A percentile compares a stretch with the other conserved stretches of the same genome.
Evolutionary conservation across 2,797 vertebrate species (phyloP).

Genomic region (Fistularia tabacaria): DNA sequence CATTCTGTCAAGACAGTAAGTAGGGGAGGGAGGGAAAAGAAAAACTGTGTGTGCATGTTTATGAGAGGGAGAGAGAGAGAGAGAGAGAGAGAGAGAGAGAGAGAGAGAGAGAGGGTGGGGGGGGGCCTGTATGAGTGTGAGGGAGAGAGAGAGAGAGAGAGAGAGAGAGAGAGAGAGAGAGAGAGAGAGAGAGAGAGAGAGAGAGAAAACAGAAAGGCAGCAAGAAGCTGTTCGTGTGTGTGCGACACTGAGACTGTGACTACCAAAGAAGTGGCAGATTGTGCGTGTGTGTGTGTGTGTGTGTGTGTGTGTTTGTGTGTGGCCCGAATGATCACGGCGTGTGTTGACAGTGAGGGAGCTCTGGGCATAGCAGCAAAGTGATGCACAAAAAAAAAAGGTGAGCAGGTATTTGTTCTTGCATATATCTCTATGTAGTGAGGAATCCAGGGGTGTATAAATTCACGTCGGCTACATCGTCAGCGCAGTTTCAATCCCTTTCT

Average conservation of each 20-base stretch:
- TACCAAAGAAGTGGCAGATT: slow-evolving; percentile 61
- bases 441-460: slow-evolving; percentile 19
- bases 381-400: slow-evolving; percentile 61
- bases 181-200: slow-evolving; percentile 16
- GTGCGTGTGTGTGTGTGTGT: slow-evolving; percentile 11
- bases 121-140: slow-evolving; percentile 13
- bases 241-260: slow-evolving; percentile 51
- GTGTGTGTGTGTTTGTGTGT: slow-evolving; percentile 1
- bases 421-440: slow-evolving; percentile 24
- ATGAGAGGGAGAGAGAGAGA: not conserved
- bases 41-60: slow-evolving; percentile 9
- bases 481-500: slow-evolving; percentile 35
- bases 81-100: slow-evolving; percentile 25
- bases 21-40: slow-evolving; percentile 47
- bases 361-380: slow-evolving; percentile 62
- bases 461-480: slow-evolving; percentile 40
- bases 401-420: slow-evolving; percentile 47
- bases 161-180: slow-evolving; percentile 32
- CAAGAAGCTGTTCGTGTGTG: slow-evolving; percentile 57
- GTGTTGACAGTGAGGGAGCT: slow-evolving; percentile 49
- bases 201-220: slow-evolving; percentile 38
- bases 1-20: slow-evolving; percentile 72
- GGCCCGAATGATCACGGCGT: slow-evolving; percentile 54
- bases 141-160: slow-evolving; percentile 18
- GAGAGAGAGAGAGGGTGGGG: slow-evolving; percentile 25